Evolutionary conservation across 2,888 invertebrate species (phyloP), one percentile per base, ranked within the genome.

Genomic region (Cistogaster globosa): DNA sequence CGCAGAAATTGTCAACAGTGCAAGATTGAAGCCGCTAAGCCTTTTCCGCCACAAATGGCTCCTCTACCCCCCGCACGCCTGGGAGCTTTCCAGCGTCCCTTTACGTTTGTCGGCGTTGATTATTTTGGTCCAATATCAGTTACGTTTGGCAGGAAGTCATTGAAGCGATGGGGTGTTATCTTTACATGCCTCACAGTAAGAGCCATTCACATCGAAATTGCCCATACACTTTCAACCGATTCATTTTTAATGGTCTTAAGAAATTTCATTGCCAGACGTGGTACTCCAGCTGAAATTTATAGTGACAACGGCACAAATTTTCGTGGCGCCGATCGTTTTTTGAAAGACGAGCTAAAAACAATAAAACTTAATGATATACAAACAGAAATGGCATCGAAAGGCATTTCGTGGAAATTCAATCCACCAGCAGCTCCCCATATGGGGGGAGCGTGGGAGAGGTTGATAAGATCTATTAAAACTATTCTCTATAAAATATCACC

Each of bases 51-150:
- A n/a, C 81, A 75, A 72, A 58, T 71, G 57, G 38, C 45, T 11
- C 45, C 74, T 6, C 26, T 87, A 26, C 82, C 86, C 2, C 63
- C 48, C 12, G 86, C 86, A n/a, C 53, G 86, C 32, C 60, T 85
- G 14, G n/a, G n/a, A n/a, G n/a, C n/a, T n/a, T n/a, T n/a, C n/a
- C n/a, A n/a, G n/a, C n/a, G n/a, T n/a, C n/a, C n/a, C n/a, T n/a
- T n/a, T n/a, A n/a, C n/a, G n/a, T n/a, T n/a, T n/a, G n/a, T n/a
- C n/a, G n/a, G n/a, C n/a, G n/a, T n/a, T n/a, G n/a, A n/a, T n/a
- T n/a, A n/a, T n/a, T n/a, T n/a, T n/a, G n/a, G n/a, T n/a, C n/a
- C n/a, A n/a, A n/a, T n/a, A n/a, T n/a, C n/a, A n/a, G n/a, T n/a
- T n/a, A n/a, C n/a, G n/a, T n/a, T n/a, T n/a, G n/a, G n/a, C n/a